A percentile compares a stretch with the other conserved stretches of the same genome.
These are phyloP conservation scores for Chromoteleia sp. DNA, from an alignment of 2,888 invertebrate genomes.

Conservation along the genomic window DNA sequence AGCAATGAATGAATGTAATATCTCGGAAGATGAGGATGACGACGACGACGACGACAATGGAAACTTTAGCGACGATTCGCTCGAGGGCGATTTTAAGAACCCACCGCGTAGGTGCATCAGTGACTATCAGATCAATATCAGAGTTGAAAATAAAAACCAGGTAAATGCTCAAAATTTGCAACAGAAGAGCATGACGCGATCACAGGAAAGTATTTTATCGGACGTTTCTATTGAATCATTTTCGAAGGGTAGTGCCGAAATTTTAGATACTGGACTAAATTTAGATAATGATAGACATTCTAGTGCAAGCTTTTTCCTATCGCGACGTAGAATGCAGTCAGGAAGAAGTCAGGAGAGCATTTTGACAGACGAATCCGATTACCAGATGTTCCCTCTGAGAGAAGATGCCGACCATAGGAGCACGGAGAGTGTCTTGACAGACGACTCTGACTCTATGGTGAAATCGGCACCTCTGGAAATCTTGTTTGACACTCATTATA, in stretches of 20 bases:
- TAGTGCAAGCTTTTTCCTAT: slow-evolving; percentile 93
- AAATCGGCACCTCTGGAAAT: slow-evolving; percentile 92
- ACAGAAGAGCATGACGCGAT: slow-evolving; percentile 76
- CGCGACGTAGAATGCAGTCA: slow-evolving; percentile 87
- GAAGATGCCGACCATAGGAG: slow-evolving; percentile 90
- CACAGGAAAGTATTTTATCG: slow-evolving; percentile 82
- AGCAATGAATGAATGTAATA: slow-evolving; percentile 79
- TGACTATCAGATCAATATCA: slow-evolving; percentile 90
- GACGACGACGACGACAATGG: slow-evolving; percentile 89
- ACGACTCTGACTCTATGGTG: slow-evolving; percentile 90
- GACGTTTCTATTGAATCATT: slow-evolving; percentile 81
- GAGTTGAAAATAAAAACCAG: slow-evolving; percentile 80
- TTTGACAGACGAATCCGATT: slow-evolving; percentile 90
- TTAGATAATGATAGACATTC: slow-evolving; percentile 83
- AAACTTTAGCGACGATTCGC: slow-evolving; percentile 92
- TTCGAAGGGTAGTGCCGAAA: slow-evolving; percentile 80
- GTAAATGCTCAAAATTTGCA: slow-evolving; percentile 72
- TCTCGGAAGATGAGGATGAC: slow-evolving; percentile 84
- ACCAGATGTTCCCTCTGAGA: slow-evolving; percentile 85
- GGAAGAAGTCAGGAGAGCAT: slow-evolving; percentile 92
- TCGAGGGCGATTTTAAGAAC: slow-evolving; percentile 88
- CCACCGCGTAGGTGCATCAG: slow-evolving; percentile 90
- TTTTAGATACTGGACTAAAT: slow-evolving; percentile 77
- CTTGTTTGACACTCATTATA: slow-evolving; percentile 87
- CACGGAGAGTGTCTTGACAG: slow-evolving; percentile 92